These are phyloP conservation scores for Sinhomidia bicolor DNA, from an alignment of 2,888 invertebrate species.

Conservation along the genomic window DNA sequence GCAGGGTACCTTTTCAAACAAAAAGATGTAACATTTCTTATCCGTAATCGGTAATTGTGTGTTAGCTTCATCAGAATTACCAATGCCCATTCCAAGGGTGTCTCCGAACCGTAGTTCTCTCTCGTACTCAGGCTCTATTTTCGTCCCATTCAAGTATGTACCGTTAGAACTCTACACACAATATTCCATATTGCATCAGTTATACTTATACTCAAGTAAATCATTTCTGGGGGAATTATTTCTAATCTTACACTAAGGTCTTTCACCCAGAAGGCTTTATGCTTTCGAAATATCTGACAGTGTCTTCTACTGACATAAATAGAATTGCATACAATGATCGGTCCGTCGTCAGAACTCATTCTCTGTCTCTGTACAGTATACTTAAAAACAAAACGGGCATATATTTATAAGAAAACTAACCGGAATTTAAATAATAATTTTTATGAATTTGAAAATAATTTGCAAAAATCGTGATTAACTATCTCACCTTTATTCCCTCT, in stretches of 20 bases:
- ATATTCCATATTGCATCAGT: too few relatives aligned
- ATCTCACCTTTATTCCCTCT: slow-evolving; percentile 48
- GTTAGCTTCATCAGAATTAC: neutral
- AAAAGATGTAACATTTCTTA: slow-evolving; percentile 61
- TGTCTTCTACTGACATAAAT: slow-evolving; percentile 69
- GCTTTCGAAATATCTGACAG: slow-evolving; percentile 56
- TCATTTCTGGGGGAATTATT: too few relatives aligned
- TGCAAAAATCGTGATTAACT: too few relatives aligned
- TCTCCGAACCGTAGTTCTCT: slow-evolving; percentile 74
- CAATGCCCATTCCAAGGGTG: slow-evolving; percentile 71
- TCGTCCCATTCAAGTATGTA: slow-evolving; percentile 69
- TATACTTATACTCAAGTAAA: too few relatives aligned
- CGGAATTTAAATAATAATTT: too few relatives aligned
- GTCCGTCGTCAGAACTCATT: neutral
- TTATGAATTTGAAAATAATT: too few relatives aligned
- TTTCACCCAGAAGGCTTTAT: slow-evolving; percentile 65
- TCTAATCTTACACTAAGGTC: slow-evolving; percentile 62
- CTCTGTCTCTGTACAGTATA: neutral
- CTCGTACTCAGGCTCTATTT: slow-evolving; percentile 15
- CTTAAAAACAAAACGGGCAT: too few relatives aligned
- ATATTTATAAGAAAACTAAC: too few relatives aligned
- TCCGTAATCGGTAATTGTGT: neutral
- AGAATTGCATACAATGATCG: slow-evolving; percentile 40
- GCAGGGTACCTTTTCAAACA: slow-evolving; percentile 60
- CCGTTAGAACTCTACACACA: slow-evolving; percentile 75